These are phyloP conservation scores for Tyria jacobaeae DNA, from an alignment of 2,888 invertebrate species.

Conservation along the genomic window DNA sequence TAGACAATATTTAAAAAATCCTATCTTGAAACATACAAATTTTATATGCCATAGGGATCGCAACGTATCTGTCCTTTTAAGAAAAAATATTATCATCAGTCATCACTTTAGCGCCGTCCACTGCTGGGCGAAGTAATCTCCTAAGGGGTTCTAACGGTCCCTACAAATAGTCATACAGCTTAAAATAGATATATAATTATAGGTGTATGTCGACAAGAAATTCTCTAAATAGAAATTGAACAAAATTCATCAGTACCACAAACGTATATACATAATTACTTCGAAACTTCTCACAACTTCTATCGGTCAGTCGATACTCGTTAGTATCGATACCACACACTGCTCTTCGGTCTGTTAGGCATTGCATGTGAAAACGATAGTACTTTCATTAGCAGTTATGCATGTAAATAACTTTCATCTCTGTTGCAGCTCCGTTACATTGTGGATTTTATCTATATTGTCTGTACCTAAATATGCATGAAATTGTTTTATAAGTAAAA, in stretches of 20 bases:
- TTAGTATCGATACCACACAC: conserved; percentile 10
- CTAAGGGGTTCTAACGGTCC: too few relatives aligned
- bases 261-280: conserved; percentile 11
- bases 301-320: conserved; percentile 7
- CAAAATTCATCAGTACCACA: conserved; percentile 4
- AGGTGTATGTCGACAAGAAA: neutral
- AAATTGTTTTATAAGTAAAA: neutral
- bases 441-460: neutral
- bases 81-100: too few relatives aligned
- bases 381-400: conserved; percentile 35
- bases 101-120: too few relatives aligned
- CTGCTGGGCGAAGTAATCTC: too few relatives aligned
- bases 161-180: too few relatives aligned
- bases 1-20: neutral
- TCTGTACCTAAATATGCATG: neutral
- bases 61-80: too few relatives aligned
- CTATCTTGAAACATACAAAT: neutral
- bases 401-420: conserved; percentile 39
- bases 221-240: neutral
- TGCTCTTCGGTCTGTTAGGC: conserved; percentile 16
- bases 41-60: too few relatives aligned
- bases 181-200: too few relatives aligned
- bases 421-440: conserved; percentile 7
- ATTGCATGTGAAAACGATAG: conserved; percentile 35
- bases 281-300: conserved; percentile 1